Conservation (phyloP, 2,797 vertebrate genomes). For the Pseudocheirus occidentalis region DNA sequence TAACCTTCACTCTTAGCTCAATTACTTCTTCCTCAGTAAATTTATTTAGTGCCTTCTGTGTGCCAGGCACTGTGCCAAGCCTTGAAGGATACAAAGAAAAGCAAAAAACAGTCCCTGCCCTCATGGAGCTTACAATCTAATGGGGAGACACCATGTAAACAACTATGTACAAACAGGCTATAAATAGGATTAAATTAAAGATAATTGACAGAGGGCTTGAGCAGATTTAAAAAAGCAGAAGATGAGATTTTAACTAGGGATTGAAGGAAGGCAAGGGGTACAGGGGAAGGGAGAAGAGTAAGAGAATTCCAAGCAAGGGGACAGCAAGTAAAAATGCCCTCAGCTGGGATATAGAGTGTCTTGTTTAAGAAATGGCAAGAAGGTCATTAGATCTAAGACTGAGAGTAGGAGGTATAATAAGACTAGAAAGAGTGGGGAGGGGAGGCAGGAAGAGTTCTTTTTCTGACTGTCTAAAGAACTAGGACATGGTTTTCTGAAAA, state of each 20-base stretch:
- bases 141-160: neutral
- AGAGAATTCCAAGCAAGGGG: neutral
- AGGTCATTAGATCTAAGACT: neutral
- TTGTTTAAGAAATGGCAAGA: neutral
- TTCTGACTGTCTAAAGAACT: conserved; percentile 19
- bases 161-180: neutral
- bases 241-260: neutral
- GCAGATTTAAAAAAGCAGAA: neutral
- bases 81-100: neutral
- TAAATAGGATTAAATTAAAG: neutral
- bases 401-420: neutral
- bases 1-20: conserved; percentile 8
- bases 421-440: neutral
- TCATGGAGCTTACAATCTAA: neutral
- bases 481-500: conserved; percentile 41
- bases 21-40: neutral
- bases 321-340: neutral
- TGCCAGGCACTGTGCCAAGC: neutral
- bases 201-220: neutral
- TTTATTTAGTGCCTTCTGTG: neutral
- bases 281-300: neutral
- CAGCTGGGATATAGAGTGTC: neutral
- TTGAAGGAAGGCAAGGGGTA: neutral
- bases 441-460: neutral
- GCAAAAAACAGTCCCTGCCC: neutral